Evolutionary conservation across 2,797 vertebrate species (phyloP).

Genomic region (Phataginus tricuspis): DNA sequence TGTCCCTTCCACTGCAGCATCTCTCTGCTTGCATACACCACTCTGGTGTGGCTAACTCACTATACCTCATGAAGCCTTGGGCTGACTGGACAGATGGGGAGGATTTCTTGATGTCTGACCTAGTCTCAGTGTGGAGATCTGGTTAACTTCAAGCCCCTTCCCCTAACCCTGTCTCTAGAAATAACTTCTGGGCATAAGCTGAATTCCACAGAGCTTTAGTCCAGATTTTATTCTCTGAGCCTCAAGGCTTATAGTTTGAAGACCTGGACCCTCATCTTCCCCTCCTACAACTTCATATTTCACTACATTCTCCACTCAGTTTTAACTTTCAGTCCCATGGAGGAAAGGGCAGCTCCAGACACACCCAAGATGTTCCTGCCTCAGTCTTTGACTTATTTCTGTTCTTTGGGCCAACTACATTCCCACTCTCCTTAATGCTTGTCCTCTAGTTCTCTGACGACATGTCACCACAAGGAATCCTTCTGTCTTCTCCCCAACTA

Average conservation of each 20-base stretch:
- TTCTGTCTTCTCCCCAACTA: background rate
- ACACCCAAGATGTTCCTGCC: background rate
- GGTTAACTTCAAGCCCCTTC: background rate
- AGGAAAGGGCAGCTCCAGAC: background rate
- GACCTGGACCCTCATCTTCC: background rate
- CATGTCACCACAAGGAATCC: background rate
- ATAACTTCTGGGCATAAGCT: background rate
- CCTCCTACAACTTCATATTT: background rate
- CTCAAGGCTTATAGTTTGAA: background rate
- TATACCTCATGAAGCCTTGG: background rate
- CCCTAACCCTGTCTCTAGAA: background rate
- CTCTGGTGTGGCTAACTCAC: background rate
- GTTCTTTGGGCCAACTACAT: background rate
- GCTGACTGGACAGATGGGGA: background rate
- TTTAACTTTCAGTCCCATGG: background rate
- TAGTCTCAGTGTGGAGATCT: background rate
- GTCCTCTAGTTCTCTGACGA: background rate
- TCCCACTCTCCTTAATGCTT: background rate
- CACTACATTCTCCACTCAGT: background rate
- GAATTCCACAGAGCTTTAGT: background rate
- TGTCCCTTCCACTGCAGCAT: background rate
- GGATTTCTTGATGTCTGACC: background rate
- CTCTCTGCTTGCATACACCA: background rate
- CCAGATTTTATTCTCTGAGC: background rate
- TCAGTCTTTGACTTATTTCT: background rate